Base-by-base conservation (phyloP, 1,140 invertebrate genomes). In the Nephotettix cincticeps region DNA sequence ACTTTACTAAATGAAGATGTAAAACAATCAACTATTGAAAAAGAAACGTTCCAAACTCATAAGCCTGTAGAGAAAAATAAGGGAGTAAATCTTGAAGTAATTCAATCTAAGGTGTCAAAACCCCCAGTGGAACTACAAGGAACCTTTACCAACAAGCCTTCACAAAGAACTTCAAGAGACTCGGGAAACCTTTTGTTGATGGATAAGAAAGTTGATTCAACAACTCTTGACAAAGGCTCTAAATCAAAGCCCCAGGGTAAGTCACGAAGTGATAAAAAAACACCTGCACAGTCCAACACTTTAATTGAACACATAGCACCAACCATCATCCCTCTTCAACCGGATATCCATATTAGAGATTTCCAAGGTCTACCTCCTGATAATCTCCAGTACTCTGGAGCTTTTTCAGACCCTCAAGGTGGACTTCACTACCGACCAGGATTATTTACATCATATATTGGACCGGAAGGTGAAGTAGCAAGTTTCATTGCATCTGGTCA, bases 401-500 rank as follows among this genome's bases (percentile, higher is more conserved):
- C 56, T 27, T 61, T 61, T n/a, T 27, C 56, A 21, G 56, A 61
- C 25, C 13, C 56, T 27, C 56, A 61, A 27, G 56, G 56, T 27
- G 27, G 56, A 25, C 29, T 70, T 19, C 58, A 64, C 29, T 70
- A 70, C 25, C 43, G 58, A 3, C 40, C 69, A 28, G 58, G 56
- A 17, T 21, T 70, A 28, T 70, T 64, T 28, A 58, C 40, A 36
- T 51, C 69, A 23, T 70, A 65, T 23, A 65, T 70, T 9, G 27
- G 40, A 40, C 69, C 69, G 32, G 51, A 70, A 70, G 58, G 27
- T 0, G 83, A 85, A 70, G 76, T 86, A 61, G 80, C 84, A 19
- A 82, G 80, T 21, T 86, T 83, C 64, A 85, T 86, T 32, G 82
- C 81, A 45, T 83, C 85, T 14, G 79, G 80, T n/a, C 78, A 82